Conservation (phyloP, 1,140 invertebrate species). For the Drosophila sucinea region DNA sequence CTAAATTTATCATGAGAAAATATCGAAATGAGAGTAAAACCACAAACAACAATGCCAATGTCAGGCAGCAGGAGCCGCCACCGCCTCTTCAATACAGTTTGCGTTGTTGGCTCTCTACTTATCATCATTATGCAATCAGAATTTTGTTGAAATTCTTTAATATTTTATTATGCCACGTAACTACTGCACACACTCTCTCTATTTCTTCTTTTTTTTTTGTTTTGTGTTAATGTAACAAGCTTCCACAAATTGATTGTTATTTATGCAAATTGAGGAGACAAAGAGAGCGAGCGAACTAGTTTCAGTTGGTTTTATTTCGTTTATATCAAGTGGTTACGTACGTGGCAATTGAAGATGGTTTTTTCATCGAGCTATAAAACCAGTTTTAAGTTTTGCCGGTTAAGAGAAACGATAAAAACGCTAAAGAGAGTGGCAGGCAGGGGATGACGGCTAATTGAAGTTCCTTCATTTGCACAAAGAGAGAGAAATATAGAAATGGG, state of each 20-base stretch:
- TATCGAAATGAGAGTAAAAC: slow-evolving; percentile 17
- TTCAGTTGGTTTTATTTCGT: slow-evolving; percentile 3
- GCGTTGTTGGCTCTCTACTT: neutral
- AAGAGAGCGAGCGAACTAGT: neutral
- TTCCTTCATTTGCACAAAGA: neutral
- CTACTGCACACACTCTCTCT: neutral
- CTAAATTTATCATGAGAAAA: slow-evolving; percentile 55
- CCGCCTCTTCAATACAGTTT: neutral
- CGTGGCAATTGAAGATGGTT: slow-evolving; percentile 29
- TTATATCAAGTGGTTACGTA: neutral
- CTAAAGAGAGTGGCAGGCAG: neutral
- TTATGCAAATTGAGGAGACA: slow-evolving; percentile 14
- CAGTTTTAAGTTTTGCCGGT: slow-evolving; percentile 4
- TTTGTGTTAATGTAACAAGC: neutral
- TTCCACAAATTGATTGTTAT: slow-evolving; percentile 11
- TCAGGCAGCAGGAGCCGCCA: slow-evolving; percentile 14
- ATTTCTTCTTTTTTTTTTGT: neutral
- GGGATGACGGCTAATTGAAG: neutral
- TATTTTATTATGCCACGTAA: slow-evolving; percentile 1
- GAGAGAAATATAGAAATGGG: neutral
- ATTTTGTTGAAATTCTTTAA: slow-evolving; percentile 31
- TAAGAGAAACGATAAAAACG: neutral
- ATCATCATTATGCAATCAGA: slow-evolving; percentile 22
- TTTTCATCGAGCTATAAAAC: neutral
- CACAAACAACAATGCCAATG: slow-evolving; percentile 50